phyloP scores from a whole-genome alignment of 2,888 invertebrate genomes.

The Thereva unica region DNA sequence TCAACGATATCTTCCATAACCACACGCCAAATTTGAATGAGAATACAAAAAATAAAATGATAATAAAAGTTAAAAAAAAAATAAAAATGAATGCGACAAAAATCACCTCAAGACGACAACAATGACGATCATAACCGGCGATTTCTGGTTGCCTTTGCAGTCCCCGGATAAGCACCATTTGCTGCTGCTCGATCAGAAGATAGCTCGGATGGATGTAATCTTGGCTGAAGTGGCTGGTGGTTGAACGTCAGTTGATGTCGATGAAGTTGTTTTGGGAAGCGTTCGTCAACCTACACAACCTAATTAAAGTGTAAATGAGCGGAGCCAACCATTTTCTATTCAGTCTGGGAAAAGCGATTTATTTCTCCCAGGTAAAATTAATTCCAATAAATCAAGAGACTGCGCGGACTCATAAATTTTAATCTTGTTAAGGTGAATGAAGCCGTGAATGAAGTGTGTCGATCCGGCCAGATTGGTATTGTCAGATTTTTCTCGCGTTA shows the following conservation, averaged over 20 bases:
- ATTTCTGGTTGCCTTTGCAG: slow-evolving; percentile 8
- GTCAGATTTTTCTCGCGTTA: slow-evolving; percentile 7
- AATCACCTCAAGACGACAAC: neutral
- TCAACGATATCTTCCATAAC: slow-evolving; percentile 29
- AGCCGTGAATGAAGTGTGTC: slow-evolving; percentile 34
- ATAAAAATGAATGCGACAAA: slow-evolving; percentile 2
- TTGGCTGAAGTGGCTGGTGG: slow-evolving; percentile 2
- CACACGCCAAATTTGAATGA: slow-evolving; percentile 36
- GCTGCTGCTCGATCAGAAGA: neutral
- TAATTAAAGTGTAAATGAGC: slow-evolving; percentile 37
- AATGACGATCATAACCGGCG: neutral
- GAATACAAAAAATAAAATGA: slow-evolving; percentile 5
- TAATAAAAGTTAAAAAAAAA: slow-evolving; percentile 21
- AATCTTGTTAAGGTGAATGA: slow-evolving; percentile 31
- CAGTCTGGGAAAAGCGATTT: slow-evolving; percentile 26
- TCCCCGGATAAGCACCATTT: neutral
- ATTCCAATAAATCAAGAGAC: slow-evolving; percentile 35
- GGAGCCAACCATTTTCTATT: slow-evolving; percentile 35
- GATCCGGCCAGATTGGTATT: slow-evolving; percentile 31
- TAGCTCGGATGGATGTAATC: slow-evolving; percentile 15
- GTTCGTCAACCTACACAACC: slow-evolving; percentile 33
- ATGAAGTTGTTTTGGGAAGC: slow-evolving; percentile 30
- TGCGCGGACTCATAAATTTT: slow-evolving; percentile 28
- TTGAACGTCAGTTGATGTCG: slow-evolving; percentile 13
- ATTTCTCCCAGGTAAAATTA: slow-evolving; percentile 35